Conservation (phyloP, 2,797 vertebrate species). For the Coreius guichenoti region DNA sequence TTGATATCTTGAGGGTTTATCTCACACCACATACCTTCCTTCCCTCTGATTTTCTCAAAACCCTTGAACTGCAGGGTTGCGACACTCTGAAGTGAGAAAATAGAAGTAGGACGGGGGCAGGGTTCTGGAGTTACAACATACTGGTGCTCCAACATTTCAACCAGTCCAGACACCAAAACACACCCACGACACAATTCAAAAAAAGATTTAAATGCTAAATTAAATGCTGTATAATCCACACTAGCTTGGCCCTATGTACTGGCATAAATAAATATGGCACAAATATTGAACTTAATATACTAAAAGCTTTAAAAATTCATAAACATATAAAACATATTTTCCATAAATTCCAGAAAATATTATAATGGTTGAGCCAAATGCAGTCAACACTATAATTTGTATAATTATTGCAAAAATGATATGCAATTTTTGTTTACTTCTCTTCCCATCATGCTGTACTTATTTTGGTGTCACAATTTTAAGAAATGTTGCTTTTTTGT, state of each 20-base stretch:
- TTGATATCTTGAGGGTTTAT: constrained; percentile 7
- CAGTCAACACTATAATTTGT: not conserved
- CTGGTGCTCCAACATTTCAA: constrained; percentile 39
- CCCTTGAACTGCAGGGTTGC: constrained; percentile 35
- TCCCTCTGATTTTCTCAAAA: constrained; percentile 27
- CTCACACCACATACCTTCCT: constrained; percentile 4
- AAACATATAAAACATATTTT: not conserved
- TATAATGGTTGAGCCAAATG: not conserved
- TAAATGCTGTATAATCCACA: not conserved
- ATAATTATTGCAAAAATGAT: too few species aligned
- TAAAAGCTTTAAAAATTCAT: too few species aligned
- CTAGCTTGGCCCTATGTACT: not conserved
- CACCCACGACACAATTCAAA: constrained; percentile 14
- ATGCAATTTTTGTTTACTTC: not conserved
- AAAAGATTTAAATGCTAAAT: not conserved
- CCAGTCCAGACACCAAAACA: not conserved
- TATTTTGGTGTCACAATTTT: not conserved
- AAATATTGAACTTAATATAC: not conserved
- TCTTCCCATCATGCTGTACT: not conserved
- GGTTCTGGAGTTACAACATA: constrained; percentile 50
- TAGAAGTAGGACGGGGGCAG: constrained; percentile 26
- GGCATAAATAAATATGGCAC: not conserved
- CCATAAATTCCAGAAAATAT: not conserved
- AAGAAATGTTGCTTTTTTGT: too few species aligned
- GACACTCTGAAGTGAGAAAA: constrained; percentile 41